phyloP scores from a whole-genome alignment of 2,113 vertebrate genomes.

The Camelus dromedarius region DNA sequence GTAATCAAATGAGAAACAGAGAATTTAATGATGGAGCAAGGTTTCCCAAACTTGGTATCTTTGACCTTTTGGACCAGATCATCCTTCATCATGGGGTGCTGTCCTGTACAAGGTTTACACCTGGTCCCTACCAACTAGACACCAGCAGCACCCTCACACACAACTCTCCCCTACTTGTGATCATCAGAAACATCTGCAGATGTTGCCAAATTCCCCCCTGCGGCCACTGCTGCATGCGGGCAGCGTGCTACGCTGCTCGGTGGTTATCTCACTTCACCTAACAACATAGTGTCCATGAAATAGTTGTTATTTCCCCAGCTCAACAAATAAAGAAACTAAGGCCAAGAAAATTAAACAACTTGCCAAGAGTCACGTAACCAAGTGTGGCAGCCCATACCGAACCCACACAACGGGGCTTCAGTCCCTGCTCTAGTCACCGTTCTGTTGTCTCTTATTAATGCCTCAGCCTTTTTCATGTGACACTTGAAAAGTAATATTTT shows the following conservation, averaged over 20 bases:
- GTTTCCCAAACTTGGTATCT: neutral
- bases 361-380: neutral
- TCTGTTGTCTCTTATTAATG: neutral
- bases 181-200: constrained; percentile 4
- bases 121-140: neutral
- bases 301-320: neutral
- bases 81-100: neutral
- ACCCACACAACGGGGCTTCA: neutral
- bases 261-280: constrained; percentile 22
- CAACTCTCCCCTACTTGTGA: neutral
- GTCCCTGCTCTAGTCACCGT: neutral
- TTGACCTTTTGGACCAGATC: neutral
- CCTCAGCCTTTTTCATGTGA: neutral
- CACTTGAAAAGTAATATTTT: constrained; percentile 2
- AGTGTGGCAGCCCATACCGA: neutral
- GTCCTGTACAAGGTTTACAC: neutral
- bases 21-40: neutral
- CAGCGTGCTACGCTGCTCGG: neutral
- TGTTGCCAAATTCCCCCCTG: neutral
- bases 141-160: neutral
- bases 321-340: constrained; percentile 41
- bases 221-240: neutral
- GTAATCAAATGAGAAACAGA: constrained; percentile 5
- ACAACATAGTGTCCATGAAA: neutral
- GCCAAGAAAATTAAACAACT: neutral